These are phyloP conservation scores for Drosophila quinaria DNA, from an alignment of 2,888 invertebrate genomes.

Conservation along the genomic window DNA sequence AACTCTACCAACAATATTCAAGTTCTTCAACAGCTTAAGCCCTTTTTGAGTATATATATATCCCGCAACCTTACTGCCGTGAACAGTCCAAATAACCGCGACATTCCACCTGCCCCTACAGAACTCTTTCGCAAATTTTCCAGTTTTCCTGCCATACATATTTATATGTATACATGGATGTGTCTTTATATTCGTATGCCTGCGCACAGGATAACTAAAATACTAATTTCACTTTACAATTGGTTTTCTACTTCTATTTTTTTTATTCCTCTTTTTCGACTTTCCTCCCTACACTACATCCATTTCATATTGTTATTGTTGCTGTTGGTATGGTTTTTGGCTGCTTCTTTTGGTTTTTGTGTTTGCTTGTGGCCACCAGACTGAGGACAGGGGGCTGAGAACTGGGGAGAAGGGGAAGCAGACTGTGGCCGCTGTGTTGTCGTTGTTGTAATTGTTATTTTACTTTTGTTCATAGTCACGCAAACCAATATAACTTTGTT, in stretches of 20 bases:
- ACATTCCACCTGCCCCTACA: conserved; percentile 29
- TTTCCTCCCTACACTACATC: conserved; percentile 11
- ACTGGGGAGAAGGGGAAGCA: not conserved
- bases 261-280: conserved; percentile 5
- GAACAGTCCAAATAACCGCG: conserved; percentile 8
- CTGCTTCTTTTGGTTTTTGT: conserved; percentile 64
- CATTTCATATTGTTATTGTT: conserved; percentile 58
- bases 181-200: conserved; percentile 48
- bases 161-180: conserved; percentile 10
- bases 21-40: conserved; percentile 43
- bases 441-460: conserved; percentile 76
- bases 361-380: conserved; percentile 67
- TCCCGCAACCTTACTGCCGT: conserved; percentile 7
- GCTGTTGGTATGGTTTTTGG: conserved; percentile 50
- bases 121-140: conserved; percentile 50
- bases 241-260: conserved; percentile 71
- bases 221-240: conserved; percentile 81
- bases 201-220: conserved; percentile 78
- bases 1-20: conserved; percentile 25
- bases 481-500: conserved; percentile 81
- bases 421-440: conserved; percentile 42
- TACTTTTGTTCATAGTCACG: conserved; percentile 80
- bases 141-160: conserved; percentile 28
- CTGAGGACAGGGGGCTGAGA: not conserved
- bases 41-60: conserved; percentile 35